Evolutionary conservation across 1,140 invertebrate genomes (phyloP).

Genomic region (Temnothorax curvispinosus): DNA sequence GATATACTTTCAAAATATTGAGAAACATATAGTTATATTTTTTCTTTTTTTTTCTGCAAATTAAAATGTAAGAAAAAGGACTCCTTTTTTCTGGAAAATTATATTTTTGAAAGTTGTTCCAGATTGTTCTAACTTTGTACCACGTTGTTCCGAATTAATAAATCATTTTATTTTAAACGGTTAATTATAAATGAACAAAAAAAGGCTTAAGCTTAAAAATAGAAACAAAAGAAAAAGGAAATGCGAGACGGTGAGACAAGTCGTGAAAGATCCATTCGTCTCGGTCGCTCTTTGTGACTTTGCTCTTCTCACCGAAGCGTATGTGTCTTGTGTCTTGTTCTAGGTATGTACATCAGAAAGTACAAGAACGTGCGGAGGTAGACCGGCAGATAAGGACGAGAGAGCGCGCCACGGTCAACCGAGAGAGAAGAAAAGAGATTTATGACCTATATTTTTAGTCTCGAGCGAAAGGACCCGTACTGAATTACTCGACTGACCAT

Average conservation of each 20-base stretch:
- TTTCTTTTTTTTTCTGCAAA: too few species aligned
- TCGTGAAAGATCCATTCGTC: not conserved
- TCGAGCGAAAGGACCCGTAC: not conserved
- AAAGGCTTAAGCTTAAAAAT: not conserved
- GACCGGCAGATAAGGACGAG: not conserved
- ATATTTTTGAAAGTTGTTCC: too few species aligned
- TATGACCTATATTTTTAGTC: constrained; percentile 37
- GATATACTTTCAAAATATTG: not conserved
- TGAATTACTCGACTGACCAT: not conserved
- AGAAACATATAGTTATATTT: too few species aligned
- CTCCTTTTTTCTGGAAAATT: too few species aligned
- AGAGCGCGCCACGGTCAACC: not conserved
- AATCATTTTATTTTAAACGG: too few species aligned
- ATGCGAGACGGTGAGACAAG: not conserved
- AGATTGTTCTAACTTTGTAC: too few species aligned
- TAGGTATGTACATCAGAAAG: too few species aligned
- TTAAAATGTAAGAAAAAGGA: too few species aligned
- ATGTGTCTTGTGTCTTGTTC: too few species aligned
- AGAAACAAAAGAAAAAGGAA: not conserved
- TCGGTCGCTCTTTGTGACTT: not conserved
- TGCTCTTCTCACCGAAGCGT: not conserved
- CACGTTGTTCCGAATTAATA: too few species aligned
- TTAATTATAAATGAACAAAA: too few species aligned
- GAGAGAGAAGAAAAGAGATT: not conserved
- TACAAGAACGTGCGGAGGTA: not conserved